phyloP scores from a whole-genome alignment of 2,888 invertebrate genomes.

The Perithous albicinctus region DNA sequence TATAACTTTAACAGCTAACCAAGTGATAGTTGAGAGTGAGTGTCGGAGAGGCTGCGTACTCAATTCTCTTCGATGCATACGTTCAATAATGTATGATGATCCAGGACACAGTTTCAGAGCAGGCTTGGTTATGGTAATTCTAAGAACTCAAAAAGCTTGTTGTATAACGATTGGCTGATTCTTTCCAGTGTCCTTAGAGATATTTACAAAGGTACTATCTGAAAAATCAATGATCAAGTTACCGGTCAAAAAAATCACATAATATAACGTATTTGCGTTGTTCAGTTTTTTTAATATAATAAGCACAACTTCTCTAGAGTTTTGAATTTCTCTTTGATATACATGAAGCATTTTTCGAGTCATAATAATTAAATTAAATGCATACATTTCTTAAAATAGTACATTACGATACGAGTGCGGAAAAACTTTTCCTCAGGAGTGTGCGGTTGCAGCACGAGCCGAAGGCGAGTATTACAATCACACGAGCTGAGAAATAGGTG shows the following conservation, averaged over 20 bases:
- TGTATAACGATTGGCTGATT: constrained; percentile 66
- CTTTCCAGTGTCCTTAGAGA: constrained; percentile 65
- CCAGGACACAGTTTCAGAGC: constrained; percentile 39
- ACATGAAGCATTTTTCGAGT: too few relatives aligned
- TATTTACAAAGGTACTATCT: constrained; percentile 52
- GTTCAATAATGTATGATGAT: constrained; percentile 25
- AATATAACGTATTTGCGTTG: too few relatives aligned
- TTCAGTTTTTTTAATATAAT: too few relatives aligned
- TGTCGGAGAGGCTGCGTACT: constrained; percentile 57
- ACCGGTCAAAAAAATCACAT: background rate
- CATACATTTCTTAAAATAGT: too few relatives aligned
- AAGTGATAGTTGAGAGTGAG: constrained; percentile 58
- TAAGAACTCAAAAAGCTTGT: constrained; percentile 64
- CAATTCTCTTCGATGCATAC: constrained; percentile 37
- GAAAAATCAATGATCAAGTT: background rate
- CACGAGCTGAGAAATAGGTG: too few relatives aligned
- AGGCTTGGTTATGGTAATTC: constrained; percentile 63
- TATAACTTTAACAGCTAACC: constrained; percentile 55
- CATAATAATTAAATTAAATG: too few relatives aligned
- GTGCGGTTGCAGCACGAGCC: too few relatives aligned
- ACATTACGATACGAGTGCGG: too few relatives aligned
- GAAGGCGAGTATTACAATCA: too few relatives aligned
- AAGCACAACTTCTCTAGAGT: too few relatives aligned
- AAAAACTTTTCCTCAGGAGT: too few relatives aligned
- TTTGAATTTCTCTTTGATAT: too few relatives aligned